Conservation (phyloP, 2,888 invertebrate genomes). For the Caenorhabditis sp. region DNA sequence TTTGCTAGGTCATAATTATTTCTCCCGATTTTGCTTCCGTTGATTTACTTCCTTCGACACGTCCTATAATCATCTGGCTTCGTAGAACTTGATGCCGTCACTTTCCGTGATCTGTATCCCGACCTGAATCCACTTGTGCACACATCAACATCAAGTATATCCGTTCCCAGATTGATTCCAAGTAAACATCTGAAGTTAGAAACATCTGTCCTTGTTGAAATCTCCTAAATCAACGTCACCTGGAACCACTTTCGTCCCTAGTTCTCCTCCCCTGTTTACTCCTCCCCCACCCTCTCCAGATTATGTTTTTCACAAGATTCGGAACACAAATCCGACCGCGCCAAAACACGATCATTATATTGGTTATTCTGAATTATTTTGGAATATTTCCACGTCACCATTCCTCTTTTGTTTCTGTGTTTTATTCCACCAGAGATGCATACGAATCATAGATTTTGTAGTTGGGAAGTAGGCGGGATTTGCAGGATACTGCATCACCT, state of each 20-base stretch:
- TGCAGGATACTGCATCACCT: background rate
- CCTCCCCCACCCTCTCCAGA: no score
- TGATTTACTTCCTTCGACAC: no score
- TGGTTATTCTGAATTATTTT: background rate
- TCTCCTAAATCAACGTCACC: background rate
- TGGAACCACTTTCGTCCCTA: background rate
- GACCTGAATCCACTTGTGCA: background rate
- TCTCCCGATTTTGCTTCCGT: no score
- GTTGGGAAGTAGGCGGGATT: background rate
- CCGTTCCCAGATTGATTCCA: background rate
- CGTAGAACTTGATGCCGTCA: no score
- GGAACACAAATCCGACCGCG: background rate
- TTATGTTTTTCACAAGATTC: no score
- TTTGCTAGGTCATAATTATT: no score
- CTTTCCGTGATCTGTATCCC: background rate
- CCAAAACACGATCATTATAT: background rate
- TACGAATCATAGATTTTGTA: constrained; percentile 1
- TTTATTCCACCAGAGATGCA: no score
- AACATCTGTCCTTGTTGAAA: background rate
- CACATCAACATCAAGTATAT: background rate
- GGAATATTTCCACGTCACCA: background rate
- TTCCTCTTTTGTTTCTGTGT: no score
- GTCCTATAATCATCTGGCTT: no score
- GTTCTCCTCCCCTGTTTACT: background rate
- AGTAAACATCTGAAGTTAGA: constrained; percentile 4